Evolutionary conservation across 2,113 vertebrate genomes (phyloP).

Genomic region (Tringa solitaria): DNA sequence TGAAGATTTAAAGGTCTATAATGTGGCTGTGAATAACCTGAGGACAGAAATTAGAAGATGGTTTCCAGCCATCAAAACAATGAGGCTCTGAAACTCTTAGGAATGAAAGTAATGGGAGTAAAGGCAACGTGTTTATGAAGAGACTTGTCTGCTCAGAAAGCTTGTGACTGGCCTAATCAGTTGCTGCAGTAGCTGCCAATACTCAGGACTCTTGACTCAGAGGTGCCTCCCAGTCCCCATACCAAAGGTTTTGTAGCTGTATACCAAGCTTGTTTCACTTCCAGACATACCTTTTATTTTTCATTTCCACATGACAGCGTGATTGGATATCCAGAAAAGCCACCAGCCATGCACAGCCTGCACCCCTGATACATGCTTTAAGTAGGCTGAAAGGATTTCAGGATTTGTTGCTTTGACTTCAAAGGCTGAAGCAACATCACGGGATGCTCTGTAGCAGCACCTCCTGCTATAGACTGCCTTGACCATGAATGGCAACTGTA

Average conservation of each 20-base stretch:
- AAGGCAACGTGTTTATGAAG: neutral
- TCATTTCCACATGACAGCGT: neutral
- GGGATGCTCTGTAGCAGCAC: neutral
- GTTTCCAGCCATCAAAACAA: neutral
- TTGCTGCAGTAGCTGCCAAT: neutral
- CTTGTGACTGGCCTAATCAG: neutral
- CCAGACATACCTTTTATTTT: neutral
- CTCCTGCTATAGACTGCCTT: neutral
- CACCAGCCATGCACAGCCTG: neutral
- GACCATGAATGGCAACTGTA: neutral
- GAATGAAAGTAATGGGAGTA: neutral
- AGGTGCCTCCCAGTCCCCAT: neutral
- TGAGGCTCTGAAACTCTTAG: neutral
- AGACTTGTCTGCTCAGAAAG: neutral
- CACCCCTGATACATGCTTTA: neutral
- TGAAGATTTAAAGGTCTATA: conserved; percentile 4
- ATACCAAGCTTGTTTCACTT: neutral
- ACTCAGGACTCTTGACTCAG: neutral
- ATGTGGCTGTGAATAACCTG: neutral
- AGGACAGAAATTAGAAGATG: neutral
- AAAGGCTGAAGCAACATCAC: neutral
- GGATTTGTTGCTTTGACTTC: neutral
- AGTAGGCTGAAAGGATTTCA: neutral
- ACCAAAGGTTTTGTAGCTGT: neutral
- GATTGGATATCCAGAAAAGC: neutral